A percentile compares a stretch with the other conserved stretches of the same genome.
These are phyloP conservation scores for Camponotus fellah DNA, from an alignment of 2,888 invertebrate genomes.

Conservation along the genomic window DNA sequence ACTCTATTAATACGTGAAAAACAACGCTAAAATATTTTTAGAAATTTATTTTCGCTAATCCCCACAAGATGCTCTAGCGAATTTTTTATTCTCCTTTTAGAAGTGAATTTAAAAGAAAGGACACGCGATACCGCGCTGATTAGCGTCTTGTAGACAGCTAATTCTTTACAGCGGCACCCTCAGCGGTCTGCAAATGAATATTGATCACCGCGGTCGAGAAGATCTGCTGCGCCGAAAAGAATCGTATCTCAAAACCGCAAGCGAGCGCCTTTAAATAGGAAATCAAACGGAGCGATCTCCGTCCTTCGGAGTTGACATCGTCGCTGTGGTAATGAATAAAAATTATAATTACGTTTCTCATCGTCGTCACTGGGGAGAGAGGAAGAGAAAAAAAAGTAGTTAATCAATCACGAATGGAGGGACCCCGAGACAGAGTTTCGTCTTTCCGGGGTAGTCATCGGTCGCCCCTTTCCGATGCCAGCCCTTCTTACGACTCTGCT, in stretches of 20 bases:
- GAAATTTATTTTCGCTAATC: neutral
- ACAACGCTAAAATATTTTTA: neutral
- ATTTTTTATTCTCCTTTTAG: neutral
- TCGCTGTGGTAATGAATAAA: conserved; percentile 84
- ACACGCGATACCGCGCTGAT: conserved; percentile 67
- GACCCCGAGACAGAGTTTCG: conserved; percentile 65
- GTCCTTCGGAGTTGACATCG: conserved; percentile 57
- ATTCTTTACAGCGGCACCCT: conserved; percentile 75
- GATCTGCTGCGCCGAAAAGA: conserved; percentile 75
- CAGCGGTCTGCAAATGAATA: conserved; percentile 82
- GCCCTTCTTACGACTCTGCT: conserved; percentile 62
- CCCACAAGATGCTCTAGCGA: neutral
- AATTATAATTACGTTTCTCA: conserved; percentile 86
- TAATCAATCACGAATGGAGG: conserved; percentile 85
- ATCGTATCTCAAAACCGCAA: conserved; percentile 85
- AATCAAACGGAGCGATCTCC: conserved; percentile 81
- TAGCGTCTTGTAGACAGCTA: conserved; percentile 73
- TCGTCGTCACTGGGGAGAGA: conserved; percentile 70
- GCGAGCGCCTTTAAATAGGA: conserved; percentile 82
- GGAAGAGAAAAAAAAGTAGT: conserved; percentile 80
- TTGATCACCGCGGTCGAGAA: conserved; percentile 79
- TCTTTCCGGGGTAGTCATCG: conserved; percentile 59
- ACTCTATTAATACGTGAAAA: neutral
- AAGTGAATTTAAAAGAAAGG: conserved; percentile 44
- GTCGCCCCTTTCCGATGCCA: conserved; percentile 57